Evolutionary conservation across 2,888 invertebrate species (phyloP), one percentile per base, ranked within the genome.

Genomic region (Chrysolina americana): DNA sequence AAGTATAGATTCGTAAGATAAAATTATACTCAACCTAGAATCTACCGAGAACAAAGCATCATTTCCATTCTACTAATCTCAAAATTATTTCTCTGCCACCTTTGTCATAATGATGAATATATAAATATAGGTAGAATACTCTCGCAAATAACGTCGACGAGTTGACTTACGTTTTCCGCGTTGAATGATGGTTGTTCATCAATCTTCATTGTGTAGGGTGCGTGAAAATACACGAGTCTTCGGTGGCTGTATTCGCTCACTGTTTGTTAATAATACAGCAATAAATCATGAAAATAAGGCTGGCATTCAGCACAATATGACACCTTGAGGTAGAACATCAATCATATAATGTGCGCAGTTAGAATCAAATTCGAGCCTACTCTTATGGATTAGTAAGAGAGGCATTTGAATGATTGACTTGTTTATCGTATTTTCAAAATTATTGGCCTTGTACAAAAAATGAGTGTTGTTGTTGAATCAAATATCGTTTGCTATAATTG

Each of bases 181-280:
- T 53, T 19, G 11, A 53, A 53, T 53, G 53, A 53, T 19, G 21
- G 53, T 0, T 21, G 53, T 53, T 53, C 53, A 53, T 53, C 53
- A 53, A 53, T 53, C 53, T 53, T 53, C 53, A 53, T 53, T 53
- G 53, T 53, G 53, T 23, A 53, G 53, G 36, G 23, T 17, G 53
- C 13, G 53, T 53, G 53, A 11, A 13, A 53, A 53, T 53, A 53
- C 21, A 21, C 21, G 19, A 13, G 19, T 53, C 21, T 21, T 44
- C 44, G 5, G 44, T 44, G 15, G 44, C 11, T 1, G 53, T 53
- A 53, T 53, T 53, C 21, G 21, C 13, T 21, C 9, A n/a, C 11
- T 53, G 53, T 53, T 53, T 53, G 53, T 53, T 19, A 53, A 53
- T 53, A 53, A 53, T 53, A 11, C 13, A 21, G 53, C 53, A 13